Evolutionary conservation across 2,113 vertebrate species (phyloP), one percentile per base, ranked within the genome.

Genomic region (Onychostruthus taczanowskii): DNA sequence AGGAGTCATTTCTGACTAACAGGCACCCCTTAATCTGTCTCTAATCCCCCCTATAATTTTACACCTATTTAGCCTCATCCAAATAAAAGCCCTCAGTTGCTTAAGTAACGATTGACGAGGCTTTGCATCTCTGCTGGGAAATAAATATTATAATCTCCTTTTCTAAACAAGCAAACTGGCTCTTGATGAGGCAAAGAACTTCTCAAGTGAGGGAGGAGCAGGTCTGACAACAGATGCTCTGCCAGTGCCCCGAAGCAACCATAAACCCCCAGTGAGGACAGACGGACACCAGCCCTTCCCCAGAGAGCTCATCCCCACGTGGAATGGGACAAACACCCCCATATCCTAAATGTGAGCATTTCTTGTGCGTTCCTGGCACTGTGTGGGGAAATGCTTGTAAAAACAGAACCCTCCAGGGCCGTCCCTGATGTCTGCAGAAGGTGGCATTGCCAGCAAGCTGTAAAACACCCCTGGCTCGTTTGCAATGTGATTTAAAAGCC

Each of bases 31-130:
- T 96, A 92, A 95, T 95, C 94, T 94, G 47, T 84, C 84, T 94
- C 78, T 96, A 93, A 95, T 96, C 86, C 80, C 47, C 14, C 75
- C 77, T 94, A 86, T 92, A 96, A 94, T 94, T 93, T 94, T 96
- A 90, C 69, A 93, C 83, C 82, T 84, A 63, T 90, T 95, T 82
- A 88, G 77, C 53, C 28, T 86, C 86, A 89, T 87, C 86, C 86
- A 73, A 84, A 61, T 53, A 64, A 90, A 86, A 77, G 6, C 52
- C 37, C 82, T 81, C 58, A 58, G 77, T 84, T 91, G 55, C 90
- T 94, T 85, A 72, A 90, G 63, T 74, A 95, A 91, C 1, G 20
- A 91, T 58, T 72, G 93, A 93, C 50, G 39, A 89, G 44, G 64
- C 83, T 94, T 96, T 61, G 21, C 64, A 86, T 93, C 77, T 89